Evolutionary conservation across 30 jellyfish, hydroid and myxozoan species (phyloP).

Genomic region (Cassiopea andromeda): DNA sequence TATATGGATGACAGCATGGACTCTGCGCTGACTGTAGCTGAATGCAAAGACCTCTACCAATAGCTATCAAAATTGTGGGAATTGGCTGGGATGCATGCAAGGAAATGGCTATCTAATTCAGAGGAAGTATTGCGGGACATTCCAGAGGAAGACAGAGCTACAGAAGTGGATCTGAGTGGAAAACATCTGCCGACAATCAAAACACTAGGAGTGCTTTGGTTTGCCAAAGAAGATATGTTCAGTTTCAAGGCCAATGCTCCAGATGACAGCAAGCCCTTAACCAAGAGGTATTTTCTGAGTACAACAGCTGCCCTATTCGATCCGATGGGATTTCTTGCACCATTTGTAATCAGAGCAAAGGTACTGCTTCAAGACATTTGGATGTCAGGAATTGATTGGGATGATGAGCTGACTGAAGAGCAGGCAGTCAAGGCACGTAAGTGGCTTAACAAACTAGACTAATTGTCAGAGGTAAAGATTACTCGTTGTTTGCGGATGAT

Average conservation of each 20-base stretch:
- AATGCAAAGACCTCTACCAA: background rate
- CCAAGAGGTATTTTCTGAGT: conserved; percentile 10
- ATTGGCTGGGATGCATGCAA: background rate
- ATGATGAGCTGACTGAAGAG: conserved; percentile 5
- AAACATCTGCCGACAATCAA: background rate
- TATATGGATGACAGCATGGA: background rate
- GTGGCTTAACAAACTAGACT: conserved; percentile 10
- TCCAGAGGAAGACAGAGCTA: background rate
- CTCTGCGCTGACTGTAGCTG: background rate
- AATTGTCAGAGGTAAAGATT: background rate
- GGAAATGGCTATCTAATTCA: background rate
- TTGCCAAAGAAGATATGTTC: background rate
- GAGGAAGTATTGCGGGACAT: background rate
- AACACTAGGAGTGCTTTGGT: conserved; percentile 11
- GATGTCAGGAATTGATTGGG: background rate
- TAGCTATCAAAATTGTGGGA: background rate
- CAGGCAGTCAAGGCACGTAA: conserved; percentile 6
- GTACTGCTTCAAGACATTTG: conserved; percentile 9
- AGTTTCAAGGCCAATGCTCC: background rate
- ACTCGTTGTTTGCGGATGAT: conserved; percentile 9
- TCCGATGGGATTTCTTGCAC: conserved; percentile 28
- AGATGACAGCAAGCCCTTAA: background rate
- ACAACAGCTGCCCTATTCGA: conserved; percentile 18
- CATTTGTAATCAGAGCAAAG: conserved; percentile 11
- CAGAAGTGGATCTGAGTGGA: background rate